Base-by-base conservation (phyloP, 2,888 invertebrate species). In the Melanophora roralis region DNA sequence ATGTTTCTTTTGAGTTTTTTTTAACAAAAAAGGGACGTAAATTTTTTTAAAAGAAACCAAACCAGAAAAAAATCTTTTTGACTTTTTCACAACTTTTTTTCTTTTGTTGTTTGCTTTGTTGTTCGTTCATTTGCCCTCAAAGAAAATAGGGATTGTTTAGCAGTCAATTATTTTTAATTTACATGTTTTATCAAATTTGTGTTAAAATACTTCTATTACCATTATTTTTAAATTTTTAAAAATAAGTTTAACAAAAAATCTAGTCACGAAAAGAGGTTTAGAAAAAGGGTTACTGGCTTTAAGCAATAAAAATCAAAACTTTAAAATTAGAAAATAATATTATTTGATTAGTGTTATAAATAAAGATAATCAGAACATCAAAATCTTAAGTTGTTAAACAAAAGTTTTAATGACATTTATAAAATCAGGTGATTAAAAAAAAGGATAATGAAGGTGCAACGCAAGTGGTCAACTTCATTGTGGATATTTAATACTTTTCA, bases 181-280 rank as follows among this genome's bases (percentile, higher is more conserved):
- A 32, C 27, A 32, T 32, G 21, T 5, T 43, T 68, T 49, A 23
- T 45, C 6, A 27, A 14, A 21, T 2, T 45, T 11, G 12, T 14
- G 45, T 11, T 38, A 1, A 60, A 16, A 7, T 27, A 60, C 16
- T 38, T 11, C 12, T 38, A 23, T 47, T 57, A 43, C 53, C 19
- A 27, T 27, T 27, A 43, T 40, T 16, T 38, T 27, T 53, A 23
- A 72, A 72, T 72, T 62, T 43, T 64, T 55, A 45, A 45, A 71
- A 60, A 21, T n/a, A n/a, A 45, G 21, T 32, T 34, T 34, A n/a
- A 12, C 23, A 16, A 19, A 6, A 21, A 55, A 19, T 36, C 4
- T 2, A 7, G 16, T 12, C 8, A 38, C 9, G 32, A 1, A 45
- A 55, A 43, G 60, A 60, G 12, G 49, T 34, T 47, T 21, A 1